Conservation (phyloP, 2,113 vertebrate species). For the Prionailurus bengalensis region DNA sequence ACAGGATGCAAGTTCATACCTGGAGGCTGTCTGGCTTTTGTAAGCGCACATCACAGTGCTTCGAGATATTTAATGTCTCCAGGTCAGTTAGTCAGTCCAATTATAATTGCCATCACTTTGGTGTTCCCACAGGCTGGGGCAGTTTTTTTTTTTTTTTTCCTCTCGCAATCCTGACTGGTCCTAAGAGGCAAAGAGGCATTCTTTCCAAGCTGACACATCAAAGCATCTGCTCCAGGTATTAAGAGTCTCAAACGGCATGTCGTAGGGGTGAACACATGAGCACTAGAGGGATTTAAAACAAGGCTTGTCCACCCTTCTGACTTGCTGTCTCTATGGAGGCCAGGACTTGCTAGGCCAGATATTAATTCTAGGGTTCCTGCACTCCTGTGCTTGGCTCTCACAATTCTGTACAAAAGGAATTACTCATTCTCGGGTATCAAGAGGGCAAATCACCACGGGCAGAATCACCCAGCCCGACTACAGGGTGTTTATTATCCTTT, state of each 20-base stretch:
- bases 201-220: conserved; percentile 74
- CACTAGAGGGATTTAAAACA: conserved; percentile 35
- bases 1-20: background rate
- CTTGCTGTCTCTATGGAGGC: background rate
- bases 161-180: background rate
- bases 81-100: background rate
- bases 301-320: background rate
- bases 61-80: conserved; percentile 18
- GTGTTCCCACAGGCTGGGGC: background rate
- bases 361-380: background rate
- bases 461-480: background rate
- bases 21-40: conserved; percentile 26
- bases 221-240: background rate
- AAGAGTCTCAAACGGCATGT: background rate
- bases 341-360: background rate
- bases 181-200: conserved; percentile 42
- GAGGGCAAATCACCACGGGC: background rate
- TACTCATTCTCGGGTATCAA: conserved; percentile 41
- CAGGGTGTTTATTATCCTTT: conserved; percentile 43
- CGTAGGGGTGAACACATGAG: conserved; percentile 19
- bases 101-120: background rate
- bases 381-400: background rate
- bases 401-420: background rate
- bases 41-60: background rate
- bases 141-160: background rate